Conservation (phyloP, 2,113 vertebrate species). For the Gobius niger region DNA sequence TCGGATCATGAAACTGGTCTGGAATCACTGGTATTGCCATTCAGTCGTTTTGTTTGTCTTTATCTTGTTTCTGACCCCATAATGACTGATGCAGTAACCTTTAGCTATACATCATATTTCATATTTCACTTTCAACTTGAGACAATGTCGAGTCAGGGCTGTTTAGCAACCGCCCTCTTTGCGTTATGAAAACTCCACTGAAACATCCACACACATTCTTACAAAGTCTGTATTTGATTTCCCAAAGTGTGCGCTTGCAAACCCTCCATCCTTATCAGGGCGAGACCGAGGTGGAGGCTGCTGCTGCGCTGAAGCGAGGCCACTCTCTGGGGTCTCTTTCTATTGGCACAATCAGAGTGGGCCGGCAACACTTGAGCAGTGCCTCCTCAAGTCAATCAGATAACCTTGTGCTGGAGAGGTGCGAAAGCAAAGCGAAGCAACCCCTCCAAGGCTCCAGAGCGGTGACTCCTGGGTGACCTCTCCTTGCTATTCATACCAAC, state of each 20-base stretch:
- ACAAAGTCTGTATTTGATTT: not conserved
- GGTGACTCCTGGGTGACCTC: constrained; percentile 60
- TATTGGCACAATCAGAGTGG: constrained; percentile 50
- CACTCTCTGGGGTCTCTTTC: constrained; percentile 51
- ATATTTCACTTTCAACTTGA: not conserved
- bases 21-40: too few relatives aligned
- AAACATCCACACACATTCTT: not conserved
- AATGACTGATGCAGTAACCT: too few relatives aligned
- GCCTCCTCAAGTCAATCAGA: constrained; percentile 55
- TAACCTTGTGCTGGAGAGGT: constrained; percentile 49
- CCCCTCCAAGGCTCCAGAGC: constrained; percentile 45
- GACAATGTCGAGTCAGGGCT: not conserved
- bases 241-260: not conserved
- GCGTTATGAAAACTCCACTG: not conserved
- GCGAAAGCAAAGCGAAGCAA: constrained; percentile 43
- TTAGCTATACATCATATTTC: not conserved
- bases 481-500: constrained; percentile 22
- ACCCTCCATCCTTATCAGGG: constrained; percentile 36
- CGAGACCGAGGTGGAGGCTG: constrained; percentile 31
- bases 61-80: too few relatives aligned
- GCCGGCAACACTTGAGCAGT: constrained; percentile 37
- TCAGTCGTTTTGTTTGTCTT: too few relatives aligned
- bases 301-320: constrained; percentile 8
- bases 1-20: too few relatives aligned
- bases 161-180: not conserved